Evolutionary conservation across 2,113 vertebrate genomes (phyloP).

Genomic region (Proterorhinus semilunaris): DNA sequence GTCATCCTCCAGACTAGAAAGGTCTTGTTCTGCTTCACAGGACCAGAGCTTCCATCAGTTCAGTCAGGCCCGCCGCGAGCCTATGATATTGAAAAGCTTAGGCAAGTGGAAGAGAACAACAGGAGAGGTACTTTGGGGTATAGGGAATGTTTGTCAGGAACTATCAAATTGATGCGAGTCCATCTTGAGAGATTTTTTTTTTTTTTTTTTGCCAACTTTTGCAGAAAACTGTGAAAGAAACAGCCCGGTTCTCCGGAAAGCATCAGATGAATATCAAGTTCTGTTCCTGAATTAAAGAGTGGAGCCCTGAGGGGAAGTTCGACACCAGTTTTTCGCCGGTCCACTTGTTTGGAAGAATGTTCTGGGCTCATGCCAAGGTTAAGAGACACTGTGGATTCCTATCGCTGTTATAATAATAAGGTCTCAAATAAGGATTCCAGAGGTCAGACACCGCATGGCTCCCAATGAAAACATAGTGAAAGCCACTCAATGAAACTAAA

Average conservation of each 20-base stretch:
- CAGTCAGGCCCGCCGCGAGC: conserved; percentile 61
- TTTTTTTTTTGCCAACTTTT: not conserved
- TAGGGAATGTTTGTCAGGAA: conserved; percentile 69
- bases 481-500: conserved; percentile 53
- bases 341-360: conserved; percentile 42
- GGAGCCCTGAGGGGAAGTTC: conserved; percentile 43
- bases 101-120: conserved; percentile 67
- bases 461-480: conserved; percentile 47
- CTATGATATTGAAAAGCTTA: conserved; percentile 71
- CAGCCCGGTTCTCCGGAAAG: not conserved
- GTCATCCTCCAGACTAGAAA: conserved; percentile 37
- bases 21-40: conserved; percentile 53
- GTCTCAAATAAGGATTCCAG: conserved; percentile 21
- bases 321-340: conserved; percentile 36
- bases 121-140: conserved; percentile 48
- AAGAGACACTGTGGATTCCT: conserved; percentile 23
- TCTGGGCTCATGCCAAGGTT: conserved; percentile 41
- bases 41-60: conserved; percentile 59
- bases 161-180: conserved; percentile 66
- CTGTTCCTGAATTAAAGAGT: conserved; percentile 47
- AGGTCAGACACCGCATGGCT: conserved; percentile 47
- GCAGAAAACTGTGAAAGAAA: not conserved
- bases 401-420: conserved; percentile 44
- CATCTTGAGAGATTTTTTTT: conserved; percentile 13
- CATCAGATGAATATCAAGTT: conserved; percentile 7